Percentiles rank a stretch among this genome's conserved stretches.
These are phyloP conservation scores for Diarsia rubi DNA, from an alignment of 2,888 invertebrate species.

Conservation along the genomic window DNA sequence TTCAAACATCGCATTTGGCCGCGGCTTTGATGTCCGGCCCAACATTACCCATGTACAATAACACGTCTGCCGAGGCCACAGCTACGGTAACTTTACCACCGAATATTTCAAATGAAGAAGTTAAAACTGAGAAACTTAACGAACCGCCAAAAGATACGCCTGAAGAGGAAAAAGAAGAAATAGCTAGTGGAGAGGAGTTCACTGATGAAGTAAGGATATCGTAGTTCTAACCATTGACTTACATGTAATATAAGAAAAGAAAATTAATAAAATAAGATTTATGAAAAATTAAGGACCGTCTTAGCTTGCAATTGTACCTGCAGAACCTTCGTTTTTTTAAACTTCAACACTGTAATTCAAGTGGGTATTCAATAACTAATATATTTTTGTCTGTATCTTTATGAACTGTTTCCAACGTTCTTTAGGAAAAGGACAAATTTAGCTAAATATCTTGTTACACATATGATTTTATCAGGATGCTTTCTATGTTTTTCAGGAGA, in stretches of 20 bases:
- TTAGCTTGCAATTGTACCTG: not conserved
- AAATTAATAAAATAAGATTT: no score
- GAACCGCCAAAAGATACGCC: slow-evolving; percentile 76
- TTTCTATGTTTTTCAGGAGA: slow-evolving; percentile 79
- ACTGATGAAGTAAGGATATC: slow-evolving; percentile 83
- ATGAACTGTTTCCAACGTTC: not conserved
- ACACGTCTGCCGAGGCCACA: slow-evolving; percentile 63
- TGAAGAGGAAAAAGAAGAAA: slow-evolving; percentile 87
- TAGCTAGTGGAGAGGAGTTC: slow-evolving; percentile 87
- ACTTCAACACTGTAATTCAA: not conserved
- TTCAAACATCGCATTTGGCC: slow-evolving; percentile 88
- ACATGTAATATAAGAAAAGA: not conserved
- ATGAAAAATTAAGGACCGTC: not conserved
- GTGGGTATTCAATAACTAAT: not conserved
- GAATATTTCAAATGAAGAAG: slow-evolving; percentile 70
- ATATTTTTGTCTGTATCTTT: not conserved
- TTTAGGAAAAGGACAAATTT: not conserved
- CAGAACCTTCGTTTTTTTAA: not conserved
- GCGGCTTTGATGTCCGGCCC: slow-evolving; percentile 88
- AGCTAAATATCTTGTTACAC: not conserved
- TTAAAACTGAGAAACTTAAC: slow-evolving; percentile 77
- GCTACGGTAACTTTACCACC: slow-evolving; percentile 54
- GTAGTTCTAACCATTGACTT: not conserved
- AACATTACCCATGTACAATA: slow-evolving; percentile 70
- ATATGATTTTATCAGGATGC: not conserved